These are phyloP conservation scores for Eunapius fragilis DNA, from an alignment of 37 sponge, comb jelly and placozoan genomes.

Conservation along the genomic window DNA sequence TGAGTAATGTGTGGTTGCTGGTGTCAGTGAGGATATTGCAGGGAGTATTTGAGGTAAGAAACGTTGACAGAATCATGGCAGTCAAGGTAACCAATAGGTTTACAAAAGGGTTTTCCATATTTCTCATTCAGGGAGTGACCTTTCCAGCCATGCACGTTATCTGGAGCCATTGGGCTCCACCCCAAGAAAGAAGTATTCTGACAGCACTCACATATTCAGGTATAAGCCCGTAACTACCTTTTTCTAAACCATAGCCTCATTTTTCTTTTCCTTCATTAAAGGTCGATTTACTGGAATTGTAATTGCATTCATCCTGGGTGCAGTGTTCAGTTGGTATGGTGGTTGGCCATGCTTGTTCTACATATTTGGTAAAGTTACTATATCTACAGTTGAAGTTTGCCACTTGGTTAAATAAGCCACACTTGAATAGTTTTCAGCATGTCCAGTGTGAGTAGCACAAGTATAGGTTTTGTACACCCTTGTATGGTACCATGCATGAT, in stretches of 20 bases:
- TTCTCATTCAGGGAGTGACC: conserved; percentile 80
- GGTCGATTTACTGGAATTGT: conserved; percentile 81
- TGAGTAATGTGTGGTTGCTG: conserved; percentile 51
- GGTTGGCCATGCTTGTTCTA: conserved; percentile 96
- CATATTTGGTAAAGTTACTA: conserved; percentile 79
- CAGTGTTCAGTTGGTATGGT: conserved; percentile 76
- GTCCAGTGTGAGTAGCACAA: neutral
- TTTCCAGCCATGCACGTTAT: conserved; percentile 93
- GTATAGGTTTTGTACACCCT: neutral
- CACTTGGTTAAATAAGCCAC: too few relatives aligned
- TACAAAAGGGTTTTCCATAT: too few relatives aligned
- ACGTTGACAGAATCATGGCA: too few relatives aligned
- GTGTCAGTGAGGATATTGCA: conserved; percentile 82
- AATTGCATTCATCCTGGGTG: conserved; percentile 85
- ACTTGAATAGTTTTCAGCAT: too few relatives aligned
- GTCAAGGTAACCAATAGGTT: too few relatives aligned
- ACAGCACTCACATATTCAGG: conserved; percentile 79
- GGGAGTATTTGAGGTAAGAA: conserved; percentile 90
- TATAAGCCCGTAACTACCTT: neutral
- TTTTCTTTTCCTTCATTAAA: conserved; percentile 13
- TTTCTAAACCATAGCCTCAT: neutral
- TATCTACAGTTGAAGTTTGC: neutral
- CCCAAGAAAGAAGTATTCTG: conserved; percentile 77
- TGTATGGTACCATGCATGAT: neutral
- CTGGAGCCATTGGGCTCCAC: conserved; percentile 95